phyloP scores from a whole-genome alignment of 1,140 invertebrate species.

The Camponotus floridanus region DNA sequence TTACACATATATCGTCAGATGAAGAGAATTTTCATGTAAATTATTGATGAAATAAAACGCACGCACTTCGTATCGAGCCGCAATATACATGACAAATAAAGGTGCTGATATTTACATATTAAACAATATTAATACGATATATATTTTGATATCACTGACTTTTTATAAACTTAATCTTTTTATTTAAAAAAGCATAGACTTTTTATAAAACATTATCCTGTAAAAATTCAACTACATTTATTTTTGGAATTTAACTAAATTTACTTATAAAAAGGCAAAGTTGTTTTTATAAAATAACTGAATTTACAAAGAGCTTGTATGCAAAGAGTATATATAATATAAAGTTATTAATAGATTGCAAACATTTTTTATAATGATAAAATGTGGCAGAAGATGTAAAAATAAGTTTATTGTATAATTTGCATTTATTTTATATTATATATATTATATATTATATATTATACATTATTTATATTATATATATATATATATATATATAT shows the following conservation, averaged over 20 bases:
- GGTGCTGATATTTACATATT: slow-evolving; percentile 16
- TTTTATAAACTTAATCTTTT: background rate
- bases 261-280: too few species aligned
- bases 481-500: too few species aligned
- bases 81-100: slow-evolving; percentile 22
- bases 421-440: background rate
- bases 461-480: background rate
- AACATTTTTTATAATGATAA: background rate
- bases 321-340: too few species aligned
- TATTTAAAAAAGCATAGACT: too few species aligned
- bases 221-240: too few species aligned
- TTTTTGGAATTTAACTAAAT: too few species aligned
- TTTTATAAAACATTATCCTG: too few species aligned
- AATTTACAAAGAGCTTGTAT: too few species aligned
- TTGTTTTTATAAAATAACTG: too few species aligned
- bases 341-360: too few species aligned
- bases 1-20: slow-evolving; percentile 27
- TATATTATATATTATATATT: too few species aligned
- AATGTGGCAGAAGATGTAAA: background rate
- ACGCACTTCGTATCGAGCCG: too few species aligned
- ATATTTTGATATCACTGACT: background rate
- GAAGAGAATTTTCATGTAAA: slow-evolving; percentile 56
- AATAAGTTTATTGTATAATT: background rate
- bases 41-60: slow-evolving; percentile 39
- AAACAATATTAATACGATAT: slow-evolving; percentile 6